Conservation (phyloP, 2,888 invertebrate species). For the Drosophila lacicola region DNA sequence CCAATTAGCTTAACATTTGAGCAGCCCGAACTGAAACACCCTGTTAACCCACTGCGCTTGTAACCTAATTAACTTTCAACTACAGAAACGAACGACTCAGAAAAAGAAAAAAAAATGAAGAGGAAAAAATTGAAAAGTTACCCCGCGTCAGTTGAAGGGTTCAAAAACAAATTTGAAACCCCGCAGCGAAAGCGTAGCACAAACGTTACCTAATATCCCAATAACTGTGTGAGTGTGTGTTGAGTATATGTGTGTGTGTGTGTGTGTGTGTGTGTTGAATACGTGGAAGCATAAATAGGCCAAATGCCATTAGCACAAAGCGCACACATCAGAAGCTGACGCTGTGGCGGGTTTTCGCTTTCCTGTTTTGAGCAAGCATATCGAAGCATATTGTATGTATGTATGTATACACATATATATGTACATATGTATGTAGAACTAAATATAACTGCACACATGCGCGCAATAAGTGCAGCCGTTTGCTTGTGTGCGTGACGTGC, state of each 20-base stretch:
- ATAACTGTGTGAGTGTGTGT: slow-evolving; percentile 8
- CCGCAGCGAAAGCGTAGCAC: slow-evolving; percentile 45
- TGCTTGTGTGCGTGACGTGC: slow-evolving; percentile 40
- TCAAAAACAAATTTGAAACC: slow-evolving; percentile 63
- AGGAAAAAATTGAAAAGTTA: slow-evolving; percentile 49
- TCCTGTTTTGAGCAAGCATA: slow-evolving; percentile 48
- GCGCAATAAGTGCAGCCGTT: slow-evolving; percentile 37
- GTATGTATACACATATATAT: slow-evolving; percentile 12
- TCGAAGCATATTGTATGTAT: slow-evolving; percentile 1
- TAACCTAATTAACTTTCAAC: slow-evolving; percentile 76
- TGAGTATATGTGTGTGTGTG: slow-evolving; percentile 2
- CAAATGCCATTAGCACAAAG: slow-evolving; percentile 81
- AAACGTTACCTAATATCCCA: slow-evolving; percentile 68
- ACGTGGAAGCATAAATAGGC: slow-evolving; percentile 83
- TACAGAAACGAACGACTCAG: slow-evolving; percentile 24
- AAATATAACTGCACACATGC: background rate
- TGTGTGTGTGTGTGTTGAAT: slow-evolving; percentile 39
- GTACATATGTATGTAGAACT: slow-evolving; percentile 14
- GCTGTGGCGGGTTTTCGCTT: slow-evolving; percentile 60
- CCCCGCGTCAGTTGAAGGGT: slow-evolving; percentile 62
- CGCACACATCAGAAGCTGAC: slow-evolving; percentile 39
- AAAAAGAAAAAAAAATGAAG: slow-evolving; percentile 17
- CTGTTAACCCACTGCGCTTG: slow-evolving; percentile 73
- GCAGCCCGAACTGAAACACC: slow-evolving; percentile 28
- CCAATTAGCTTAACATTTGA: background rate